Evolutionary conservation across 64 coral and sea anemone species (phyloP), one percentile per base, ranked within the genome.

Genomic region (Pachyseris speciosa): DNA sequence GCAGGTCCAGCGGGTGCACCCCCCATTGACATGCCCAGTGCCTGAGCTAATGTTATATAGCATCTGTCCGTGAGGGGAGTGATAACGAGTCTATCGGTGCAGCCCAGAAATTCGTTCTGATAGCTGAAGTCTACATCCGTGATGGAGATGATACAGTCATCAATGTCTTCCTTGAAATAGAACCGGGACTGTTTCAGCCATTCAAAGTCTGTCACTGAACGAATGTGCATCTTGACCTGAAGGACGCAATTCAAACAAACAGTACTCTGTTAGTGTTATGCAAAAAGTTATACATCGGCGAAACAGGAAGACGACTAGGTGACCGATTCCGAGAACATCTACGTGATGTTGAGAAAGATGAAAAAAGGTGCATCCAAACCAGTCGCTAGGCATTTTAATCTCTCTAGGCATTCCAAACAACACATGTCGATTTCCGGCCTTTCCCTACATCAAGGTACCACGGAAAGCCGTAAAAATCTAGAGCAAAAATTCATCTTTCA

Each of bases 131-230:
- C 92, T 1, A 98, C 95, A 58, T 98, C 95, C 34, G 95, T 98
- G 33, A 98, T 98, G 8, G 95, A 98, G 22, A 98, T 89, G 36
- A 98, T 87, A 53, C 95, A 98, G 25, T 98, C 91, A 32, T 98
- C 92, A 27, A 94, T 91, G 42, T 98, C 95, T n/a, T 98, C 95
- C 44, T 94, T 94, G 83, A 91, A 98, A 58, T 98, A 98, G 77
- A 98, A 98, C 5, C 95, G 95, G 72, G 95, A 98, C 72, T 98
- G 95, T 27, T 98, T 98, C 9, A 98, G 69, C 95, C 95, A 98
- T 33, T 98, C 95, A 12, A 98, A 98, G 83, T 98, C 95, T 60
- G 75, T 91, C 4, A 91, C 74, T 31, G 95, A 98, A 15, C 92
- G 91, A 51, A 98, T 91, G 30, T 98, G 91, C 92, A 94, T 98